Percentiles rank a stretch among this genome's conserved stretches.
Conservation (phyloP, 2,113 vertebrate genomes). For the Mellivora capensis region DNA sequence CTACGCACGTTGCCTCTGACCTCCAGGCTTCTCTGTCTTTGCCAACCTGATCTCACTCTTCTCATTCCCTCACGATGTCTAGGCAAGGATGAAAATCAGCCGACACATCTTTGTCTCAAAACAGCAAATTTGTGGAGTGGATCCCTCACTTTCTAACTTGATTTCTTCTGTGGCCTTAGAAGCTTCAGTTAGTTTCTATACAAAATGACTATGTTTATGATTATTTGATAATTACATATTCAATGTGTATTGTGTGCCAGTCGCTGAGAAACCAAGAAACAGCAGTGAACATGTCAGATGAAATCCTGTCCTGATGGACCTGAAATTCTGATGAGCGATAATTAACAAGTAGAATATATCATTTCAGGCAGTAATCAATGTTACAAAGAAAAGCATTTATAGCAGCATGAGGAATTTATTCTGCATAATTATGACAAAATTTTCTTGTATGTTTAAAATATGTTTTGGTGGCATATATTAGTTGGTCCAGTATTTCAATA, state of each 20-base stretch:
- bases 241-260: not conserved
- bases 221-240: not conserved
- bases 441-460: not conserved
- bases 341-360: not conserved
- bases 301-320: not conserved
- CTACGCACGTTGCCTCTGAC: fast-evolving
- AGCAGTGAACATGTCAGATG: not conserved
- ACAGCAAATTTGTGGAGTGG: not conserved
- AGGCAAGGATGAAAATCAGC: no score
- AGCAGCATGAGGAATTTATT: not conserved
- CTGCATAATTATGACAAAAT: not conserved
- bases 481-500: not conserved
- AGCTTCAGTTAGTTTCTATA: not conserved
- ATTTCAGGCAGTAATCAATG: not conserved
- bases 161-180: not conserved
- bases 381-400: not conserved
- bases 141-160: not conserved
- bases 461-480: not conserved
- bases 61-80: not conserved
- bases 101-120: not conserved
- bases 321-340: not conserved
- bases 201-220: not conserved
- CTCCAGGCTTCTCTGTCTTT: not conserved
- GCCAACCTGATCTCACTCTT: not conserved
- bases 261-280: not conserved